A percentile compares a stretch with the other conserved stretches of the same genome.
Conservation (phyloP, 2,888 invertebrate species). For the Dyspetes luteomarginatus region DNA sequence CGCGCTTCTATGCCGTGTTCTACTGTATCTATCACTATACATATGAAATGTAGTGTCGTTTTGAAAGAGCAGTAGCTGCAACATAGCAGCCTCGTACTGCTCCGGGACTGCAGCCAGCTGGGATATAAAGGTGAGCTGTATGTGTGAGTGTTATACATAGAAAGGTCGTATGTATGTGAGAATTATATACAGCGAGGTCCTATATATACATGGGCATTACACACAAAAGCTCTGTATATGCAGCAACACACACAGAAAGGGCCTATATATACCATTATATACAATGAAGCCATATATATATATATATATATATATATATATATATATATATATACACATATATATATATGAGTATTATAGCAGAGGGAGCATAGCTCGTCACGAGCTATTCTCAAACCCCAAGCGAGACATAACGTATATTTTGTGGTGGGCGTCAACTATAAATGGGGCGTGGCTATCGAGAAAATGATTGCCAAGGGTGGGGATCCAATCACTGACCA, state of each 20-base stretch:
- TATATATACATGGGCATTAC: too few species aligned
- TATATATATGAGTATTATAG: background rate
- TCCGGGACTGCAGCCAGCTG: slow-evolving; percentile 29
- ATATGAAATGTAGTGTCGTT: background rate
- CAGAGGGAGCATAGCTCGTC: background rate
- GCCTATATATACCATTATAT: too few species aligned
- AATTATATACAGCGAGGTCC: too few species aligned
- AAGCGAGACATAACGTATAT: slow-evolving; percentile 43
- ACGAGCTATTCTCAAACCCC: background rate
- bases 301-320: too few species aligned
- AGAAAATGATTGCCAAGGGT: slow-evolving; percentile 1
- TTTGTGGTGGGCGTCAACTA: slow-evolving; percentile 50
- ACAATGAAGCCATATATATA: too few species aligned
- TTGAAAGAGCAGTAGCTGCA: slow-evolving; percentile 9
- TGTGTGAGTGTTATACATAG: too few species aligned
- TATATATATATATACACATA: background rate
- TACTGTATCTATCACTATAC: background rate
- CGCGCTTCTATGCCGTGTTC: background rate
- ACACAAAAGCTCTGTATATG: too few species aligned
- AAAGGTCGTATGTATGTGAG: too few species aligned
- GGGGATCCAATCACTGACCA: slow-evolving; percentile 56
- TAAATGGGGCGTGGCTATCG: slow-evolving; percentile 49
- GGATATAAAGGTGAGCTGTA: slow-evolving; percentile 29
- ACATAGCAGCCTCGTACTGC: slow-evolving; percentile 13
- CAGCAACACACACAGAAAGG: too few species aligned